Conservation (phyloP, 2,113 vertebrate species). For the Acinonyx jubatus region DNA sequence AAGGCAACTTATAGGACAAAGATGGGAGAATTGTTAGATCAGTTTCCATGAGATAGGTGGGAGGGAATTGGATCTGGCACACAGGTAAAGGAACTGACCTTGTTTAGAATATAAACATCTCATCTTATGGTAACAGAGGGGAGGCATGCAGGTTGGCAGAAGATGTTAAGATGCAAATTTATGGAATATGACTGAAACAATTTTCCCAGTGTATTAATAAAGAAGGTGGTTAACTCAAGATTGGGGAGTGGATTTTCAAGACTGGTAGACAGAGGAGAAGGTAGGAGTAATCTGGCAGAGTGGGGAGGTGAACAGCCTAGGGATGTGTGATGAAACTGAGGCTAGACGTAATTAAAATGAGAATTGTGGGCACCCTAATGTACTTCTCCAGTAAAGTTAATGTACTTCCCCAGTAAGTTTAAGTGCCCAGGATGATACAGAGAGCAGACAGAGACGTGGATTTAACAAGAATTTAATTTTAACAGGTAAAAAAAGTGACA, state of each 20-base stretch:
- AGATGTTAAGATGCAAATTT: background rate
- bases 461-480: background rate
- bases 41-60: background rate
- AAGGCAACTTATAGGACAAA: background rate
- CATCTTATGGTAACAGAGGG: background rate
- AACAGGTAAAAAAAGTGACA: background rate
- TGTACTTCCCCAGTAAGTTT: background rate
- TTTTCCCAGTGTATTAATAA: background rate
- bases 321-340: background rate
- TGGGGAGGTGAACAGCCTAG: background rate
- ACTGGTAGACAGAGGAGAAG: background rate
- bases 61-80: accelerated
- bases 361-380: background rate
- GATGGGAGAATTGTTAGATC: background rate
- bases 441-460: background rate
- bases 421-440: background rate
- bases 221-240: background rate
- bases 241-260: background rate
- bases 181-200: background rate
- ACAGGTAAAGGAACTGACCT: background rate
- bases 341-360: background rate
- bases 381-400: background rate
- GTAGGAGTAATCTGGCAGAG: background rate
- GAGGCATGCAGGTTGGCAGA: background rate
- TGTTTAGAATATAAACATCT: background rate